phyloP scores from a whole-genome alignment of 1,140 invertebrate genomes.

The Macrobrachium rosenbergii region DNA sequence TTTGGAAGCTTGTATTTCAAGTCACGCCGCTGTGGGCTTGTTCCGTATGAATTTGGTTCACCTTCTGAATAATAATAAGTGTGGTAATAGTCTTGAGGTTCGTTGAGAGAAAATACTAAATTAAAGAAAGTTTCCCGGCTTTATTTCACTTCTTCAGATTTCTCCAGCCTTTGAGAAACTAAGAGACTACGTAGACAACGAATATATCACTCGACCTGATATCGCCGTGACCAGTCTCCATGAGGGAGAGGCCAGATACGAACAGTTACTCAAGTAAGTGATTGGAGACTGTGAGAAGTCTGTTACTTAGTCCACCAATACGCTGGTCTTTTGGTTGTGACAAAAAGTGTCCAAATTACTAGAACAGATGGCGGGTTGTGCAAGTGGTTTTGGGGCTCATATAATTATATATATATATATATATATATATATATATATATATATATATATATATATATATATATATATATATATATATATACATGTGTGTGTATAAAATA shows the following conservation, averaged over 20 bases:
- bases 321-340: neutral
- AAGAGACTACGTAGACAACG: conserved; percentile 66
- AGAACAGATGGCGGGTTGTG: no score
- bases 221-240: conserved; percentile 69
- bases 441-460: conserved; percentile 18
- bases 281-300: neutral
- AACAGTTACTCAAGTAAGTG: conserved; percentile 60
- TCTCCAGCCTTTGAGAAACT: conserved; percentile 53
- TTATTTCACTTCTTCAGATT: conserved; percentile 26
- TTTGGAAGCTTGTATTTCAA: no score
- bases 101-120: no score
- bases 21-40: no score
- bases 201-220: conserved; percentile 68
- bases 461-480: conserved; percentile 1
- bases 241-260: conserved; percentile 69
- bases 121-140: neutral
- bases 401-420: conserved; percentile 14
- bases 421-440: conserved; percentile 8
- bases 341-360: neutral
- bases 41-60: no score
- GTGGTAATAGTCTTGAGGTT: no score
- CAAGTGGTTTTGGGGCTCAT: neutral
- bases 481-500: neutral
- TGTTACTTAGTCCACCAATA: neutral
- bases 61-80: no score